Evolutionary conservation across 2,888 invertebrate species (phyloP).

Genomic region (Blera fallax): DNA sequence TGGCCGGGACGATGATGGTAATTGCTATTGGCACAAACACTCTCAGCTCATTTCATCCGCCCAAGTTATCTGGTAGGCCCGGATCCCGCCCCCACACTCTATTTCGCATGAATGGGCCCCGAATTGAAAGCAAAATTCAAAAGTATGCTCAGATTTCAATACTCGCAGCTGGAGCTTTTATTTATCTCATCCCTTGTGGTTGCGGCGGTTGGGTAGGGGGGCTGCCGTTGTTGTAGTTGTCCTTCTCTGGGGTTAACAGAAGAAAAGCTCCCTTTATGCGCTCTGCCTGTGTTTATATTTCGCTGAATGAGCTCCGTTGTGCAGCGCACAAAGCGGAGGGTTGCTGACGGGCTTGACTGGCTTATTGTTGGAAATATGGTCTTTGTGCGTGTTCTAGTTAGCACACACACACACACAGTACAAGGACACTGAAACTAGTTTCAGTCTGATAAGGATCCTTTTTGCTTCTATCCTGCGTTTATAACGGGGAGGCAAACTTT

Average conservation of each 20-base stretch:
- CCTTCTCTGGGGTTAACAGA: slow-evolving; percentile 32
- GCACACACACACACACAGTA: slow-evolving; percentile 12
- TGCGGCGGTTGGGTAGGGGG: background rate
- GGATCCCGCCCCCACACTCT: background rate
- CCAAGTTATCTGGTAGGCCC: slow-evolving; percentile 37
- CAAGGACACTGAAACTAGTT: slow-evolving; percentile 48
- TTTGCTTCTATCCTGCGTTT: slow-evolving; percentile 8
- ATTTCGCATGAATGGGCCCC: slow-evolving; percentile 43
- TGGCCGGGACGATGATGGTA: slow-evolving; percentile 51
- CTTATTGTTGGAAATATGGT: slow-evolving; percentile 66
- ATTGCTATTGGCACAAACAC: slow-evolving; percentile 68
- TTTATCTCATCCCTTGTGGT: background rate
- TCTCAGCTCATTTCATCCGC: slow-evolving; percentile 61
- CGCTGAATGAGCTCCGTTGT: slow-evolving; percentile 57
- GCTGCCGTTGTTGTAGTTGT: slow-evolving; percentile 14
- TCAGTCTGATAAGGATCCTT: slow-evolving; percentile 59
- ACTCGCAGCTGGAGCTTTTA: slow-evolving; percentile 47
- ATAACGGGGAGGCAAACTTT: slow-evolving; percentile 25
- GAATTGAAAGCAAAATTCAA: slow-evolving; percentile 61
- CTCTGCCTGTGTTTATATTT: slow-evolving; percentile 33
- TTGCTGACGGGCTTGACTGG: slow-evolving; percentile 65
- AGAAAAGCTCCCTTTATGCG: slow-evolving; percentile 57
- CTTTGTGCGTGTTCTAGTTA: slow-evolving; percentile 70
- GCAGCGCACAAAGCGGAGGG: slow-evolving; percentile 30
- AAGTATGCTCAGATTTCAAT: slow-evolving; percentile 55